These are phyloP conservation scores for Rhogogaster chlorosoma DNA, from an alignment of 2,888 invertebrate species.

Conservation along the genomic window DNA sequence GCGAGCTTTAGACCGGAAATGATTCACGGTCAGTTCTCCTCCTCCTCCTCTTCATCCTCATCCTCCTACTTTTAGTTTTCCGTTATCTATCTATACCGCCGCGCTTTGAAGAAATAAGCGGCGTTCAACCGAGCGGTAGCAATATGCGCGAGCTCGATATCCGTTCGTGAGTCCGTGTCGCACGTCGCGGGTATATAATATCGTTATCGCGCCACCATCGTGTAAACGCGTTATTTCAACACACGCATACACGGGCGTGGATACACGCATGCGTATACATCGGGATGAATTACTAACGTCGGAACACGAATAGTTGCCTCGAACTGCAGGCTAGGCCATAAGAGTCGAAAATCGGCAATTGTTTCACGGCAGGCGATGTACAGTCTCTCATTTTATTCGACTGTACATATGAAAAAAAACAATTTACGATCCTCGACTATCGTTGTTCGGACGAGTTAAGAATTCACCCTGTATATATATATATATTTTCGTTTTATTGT, in stretches of 20 bases:
- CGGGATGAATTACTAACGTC: too few species aligned
- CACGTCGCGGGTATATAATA: not conserved
- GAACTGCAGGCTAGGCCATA: too few species aligned
- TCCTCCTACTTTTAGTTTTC: constrained; percentile 18
- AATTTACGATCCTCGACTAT: too few species aligned
- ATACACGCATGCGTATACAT: not conserved
- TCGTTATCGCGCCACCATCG: constrained; percentile 20
- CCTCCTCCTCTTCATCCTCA: not conserved
- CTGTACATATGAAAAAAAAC: too few species aligned
- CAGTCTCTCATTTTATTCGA: too few species aligned
- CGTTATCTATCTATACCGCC: not conserved
- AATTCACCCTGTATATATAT: too few species aligned
- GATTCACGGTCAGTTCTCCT: constrained; percentile 36
- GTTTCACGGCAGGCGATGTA: too few species aligned
- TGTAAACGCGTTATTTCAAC: not conserved
- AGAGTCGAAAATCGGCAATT: too few species aligned
- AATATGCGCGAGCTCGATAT: constrained; percentile 26
- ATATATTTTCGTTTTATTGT: too few species aligned
- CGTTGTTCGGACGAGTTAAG: too few species aligned
- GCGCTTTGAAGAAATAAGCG: not conserved
- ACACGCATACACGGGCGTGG: not conserved
- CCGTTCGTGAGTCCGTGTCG: not conserved
- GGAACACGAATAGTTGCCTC: too few species aligned
- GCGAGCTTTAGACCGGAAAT: constrained; percentile 46
- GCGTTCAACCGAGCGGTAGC: not conserved